Evolutionary conservation across 2,113 vertebrate species (phyloP).

Genomic region (Crocuta crocuta): DNA sequence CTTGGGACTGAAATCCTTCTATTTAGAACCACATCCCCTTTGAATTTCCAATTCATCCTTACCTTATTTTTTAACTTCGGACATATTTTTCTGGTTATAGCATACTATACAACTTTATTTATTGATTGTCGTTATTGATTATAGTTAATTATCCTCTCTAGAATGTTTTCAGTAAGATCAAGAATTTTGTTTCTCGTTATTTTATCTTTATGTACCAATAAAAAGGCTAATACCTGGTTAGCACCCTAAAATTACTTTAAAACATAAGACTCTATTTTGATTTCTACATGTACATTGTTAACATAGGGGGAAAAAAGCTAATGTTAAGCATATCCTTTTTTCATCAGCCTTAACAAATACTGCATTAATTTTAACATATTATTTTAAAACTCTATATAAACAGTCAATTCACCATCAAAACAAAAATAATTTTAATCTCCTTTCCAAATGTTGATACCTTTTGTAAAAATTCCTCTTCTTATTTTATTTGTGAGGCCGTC

Average conservation of each 20-base stretch:
- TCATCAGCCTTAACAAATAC: neutral
- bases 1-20: neutral
- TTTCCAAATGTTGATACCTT: neutral
- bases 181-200: neutral
- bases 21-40: neutral
- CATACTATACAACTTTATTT: neutral
- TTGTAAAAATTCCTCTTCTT: neutral
- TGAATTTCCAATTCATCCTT: neutral
- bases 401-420: neutral
- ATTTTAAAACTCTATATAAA: neutral
- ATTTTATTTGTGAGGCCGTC: neutral
- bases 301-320: neutral
- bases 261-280: neutral
- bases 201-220: neutral
- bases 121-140: neutral
- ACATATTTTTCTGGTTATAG: neutral
- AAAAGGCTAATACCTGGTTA: neutral
- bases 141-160: neutral
- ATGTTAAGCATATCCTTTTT: neutral
- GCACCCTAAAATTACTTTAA: neutral
- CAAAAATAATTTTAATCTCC: neutral
- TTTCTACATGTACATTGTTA: neutral
- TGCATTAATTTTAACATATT: neutral
- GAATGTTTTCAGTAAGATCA: neutral
- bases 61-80: neutral